Evolutionary conservation across 2,888 invertebrate genomes (phyloP).

Genomic region (Scaptomyza flava): DNA sequence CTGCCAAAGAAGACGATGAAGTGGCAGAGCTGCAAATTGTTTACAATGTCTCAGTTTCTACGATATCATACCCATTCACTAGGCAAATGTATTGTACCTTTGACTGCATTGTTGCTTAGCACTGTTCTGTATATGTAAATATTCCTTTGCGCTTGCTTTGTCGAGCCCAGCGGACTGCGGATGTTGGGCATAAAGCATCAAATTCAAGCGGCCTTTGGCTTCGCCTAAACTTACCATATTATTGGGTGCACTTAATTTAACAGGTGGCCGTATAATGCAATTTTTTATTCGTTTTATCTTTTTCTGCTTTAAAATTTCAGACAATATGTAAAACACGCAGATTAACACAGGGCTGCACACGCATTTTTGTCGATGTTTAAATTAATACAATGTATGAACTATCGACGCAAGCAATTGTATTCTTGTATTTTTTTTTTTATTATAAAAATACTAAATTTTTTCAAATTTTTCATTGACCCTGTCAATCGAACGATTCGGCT

Average conservation of each 20-base stretch:
- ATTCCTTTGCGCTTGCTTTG: slow-evolving; percentile 26
- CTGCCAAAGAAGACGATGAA: slow-evolving; percentile 1
- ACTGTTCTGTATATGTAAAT: slow-evolving; percentile 26
- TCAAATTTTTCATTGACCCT: background rate
- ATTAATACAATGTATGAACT: background rate
- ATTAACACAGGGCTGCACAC: slow-evolving; percentile 12
- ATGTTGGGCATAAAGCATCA: background rate
- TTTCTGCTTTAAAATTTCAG: slow-evolving; percentile 7
- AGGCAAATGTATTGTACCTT: slow-evolving; percentile 26
- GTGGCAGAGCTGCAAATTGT: slow-evolving; percentile 8
- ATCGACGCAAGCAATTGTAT: background rate
- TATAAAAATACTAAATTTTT: background rate
- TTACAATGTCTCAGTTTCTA: background rate
- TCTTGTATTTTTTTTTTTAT: background rate
- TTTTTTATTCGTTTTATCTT: background rate
- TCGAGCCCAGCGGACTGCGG: slow-evolving; percentile 24
- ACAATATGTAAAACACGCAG: slow-evolving; percentile 18
- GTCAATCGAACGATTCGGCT: background rate
- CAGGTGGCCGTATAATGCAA: background rate
- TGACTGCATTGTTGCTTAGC: slow-evolving; percentile 11
- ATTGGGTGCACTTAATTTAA: background rate
- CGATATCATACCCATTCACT: background rate
- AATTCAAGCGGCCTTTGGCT: background rate
- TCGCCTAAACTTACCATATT: slow-evolving; percentile 35
- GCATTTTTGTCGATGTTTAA: background rate